Conservation (phyloP, 1,140 invertebrate genomes). For the Drosophila sp. region DNA sequence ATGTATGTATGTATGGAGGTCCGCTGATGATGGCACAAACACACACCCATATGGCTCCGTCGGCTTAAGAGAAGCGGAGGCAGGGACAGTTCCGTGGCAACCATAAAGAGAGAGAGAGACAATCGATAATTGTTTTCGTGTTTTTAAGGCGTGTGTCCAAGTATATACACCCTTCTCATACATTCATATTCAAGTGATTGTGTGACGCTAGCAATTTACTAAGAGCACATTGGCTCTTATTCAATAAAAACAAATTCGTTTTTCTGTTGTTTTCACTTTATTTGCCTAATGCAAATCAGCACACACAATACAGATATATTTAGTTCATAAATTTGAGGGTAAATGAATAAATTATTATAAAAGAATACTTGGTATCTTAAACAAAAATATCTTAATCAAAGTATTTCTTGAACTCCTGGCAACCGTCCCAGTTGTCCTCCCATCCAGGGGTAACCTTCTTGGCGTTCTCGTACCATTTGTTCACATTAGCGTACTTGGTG, state of each 20-base stretch:
- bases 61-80: neutral
- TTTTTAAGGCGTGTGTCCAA: too few relatives aligned
- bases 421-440: constrained; percentile 87
- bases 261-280: neutral
- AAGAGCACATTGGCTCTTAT: constrained; percentile 3
- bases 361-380: constrained; percentile 29
- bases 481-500: constrained; percentile 87
- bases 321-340: constrained; percentile 18
- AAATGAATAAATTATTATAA: constrained; percentile 56
- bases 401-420: constrained; percentile 84
- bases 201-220: constrained; percentile 37
- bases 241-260: too few relatives aligned
- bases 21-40: neutral
- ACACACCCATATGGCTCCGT: neutral
- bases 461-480: constrained; percentile 88
- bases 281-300: constrained; percentile 12
- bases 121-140: too few relatives aligned
- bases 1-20: neutral
- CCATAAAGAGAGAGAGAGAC: constrained; percentile 45
- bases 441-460: constrained; percentile 89
- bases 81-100: constrained; percentile 9
- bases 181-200: constrained; percentile 17
- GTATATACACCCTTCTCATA: neutral
- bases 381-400: constrained; percentile 60
- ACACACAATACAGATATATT: constrained; percentile 15